These are phyloP conservation scores for Onthophagus taurus DNA, from an alignment of 1,140 invertebrate genomes.

Conservation along the genomic window DNA sequence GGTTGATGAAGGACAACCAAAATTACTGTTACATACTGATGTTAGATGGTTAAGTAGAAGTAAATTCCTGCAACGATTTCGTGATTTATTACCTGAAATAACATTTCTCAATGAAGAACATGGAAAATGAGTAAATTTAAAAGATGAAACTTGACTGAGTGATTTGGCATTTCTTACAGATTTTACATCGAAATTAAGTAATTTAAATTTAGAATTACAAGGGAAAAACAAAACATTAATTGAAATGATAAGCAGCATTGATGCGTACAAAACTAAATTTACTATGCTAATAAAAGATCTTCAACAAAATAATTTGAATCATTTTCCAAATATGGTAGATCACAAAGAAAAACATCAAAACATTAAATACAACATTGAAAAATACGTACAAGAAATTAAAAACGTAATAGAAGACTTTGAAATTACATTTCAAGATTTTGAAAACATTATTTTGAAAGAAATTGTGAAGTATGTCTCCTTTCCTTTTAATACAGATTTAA, in stretches of 20 bases:
- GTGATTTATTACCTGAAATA: slow-evolving; percentile 27
- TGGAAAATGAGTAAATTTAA: slow-evolving; percentile 23
- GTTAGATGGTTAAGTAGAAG: too few relatives aligned
- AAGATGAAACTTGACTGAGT: slow-evolving; percentile 20
- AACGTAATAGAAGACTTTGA: slow-evolving; percentile 18
- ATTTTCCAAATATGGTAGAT: slow-evolving; percentile 22
- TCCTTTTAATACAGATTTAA: slow-evolving; percentile 21
- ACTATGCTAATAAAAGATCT: slow-evolving; percentile 22
- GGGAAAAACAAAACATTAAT: slow-evolving; percentile 15
- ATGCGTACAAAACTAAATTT: slow-evolving; percentile 20
- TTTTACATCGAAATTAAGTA: slow-evolving; percentile 21
- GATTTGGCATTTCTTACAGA: slow-evolving; percentile 22
- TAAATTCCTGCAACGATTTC: slow-evolving; percentile 30
- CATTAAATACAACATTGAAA: slow-evolving; percentile 19
- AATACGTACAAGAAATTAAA: slow-evolving; percentile 16
- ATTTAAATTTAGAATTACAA: slow-evolving; percentile 19
- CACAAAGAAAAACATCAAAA: slow-evolving; percentile 20
- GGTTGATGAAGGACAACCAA: slow-evolving; percentile 18
- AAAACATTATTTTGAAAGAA: slow-evolving; percentile 14
- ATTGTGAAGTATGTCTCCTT: slow-evolving; percentile 16
- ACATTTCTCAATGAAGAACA: slow-evolving; percentile 25
- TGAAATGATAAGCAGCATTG: slow-evolving; percentile 14
- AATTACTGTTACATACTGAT: slow-evolving; percentile 22
- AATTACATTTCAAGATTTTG: slow-evolving; percentile 14
- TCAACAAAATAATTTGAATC: slow-evolving; percentile 19